Evolutionary conservation across 2,113 vertebrate species (phyloP), one percentile per base, ranked within the genome.

Genomic region (Scophthalmus maximus): DNA sequence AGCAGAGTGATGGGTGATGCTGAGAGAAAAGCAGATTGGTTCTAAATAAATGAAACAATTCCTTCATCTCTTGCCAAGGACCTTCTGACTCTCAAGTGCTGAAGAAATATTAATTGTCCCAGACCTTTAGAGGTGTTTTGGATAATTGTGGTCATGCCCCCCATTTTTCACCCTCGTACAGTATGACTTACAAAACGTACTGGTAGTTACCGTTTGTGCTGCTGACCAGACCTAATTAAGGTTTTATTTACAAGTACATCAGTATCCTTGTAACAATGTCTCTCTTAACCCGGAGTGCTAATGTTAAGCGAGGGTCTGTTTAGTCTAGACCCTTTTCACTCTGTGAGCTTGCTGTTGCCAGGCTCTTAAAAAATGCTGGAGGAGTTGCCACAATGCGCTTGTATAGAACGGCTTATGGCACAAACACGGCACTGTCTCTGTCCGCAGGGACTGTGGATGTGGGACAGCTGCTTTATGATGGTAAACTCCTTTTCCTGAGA

Each of bases 391-490:
- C 87, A 86, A 79, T 86, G 88, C 69, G 76, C 73, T 52, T 76
- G 79, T 82, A 73, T 83, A 88, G 85, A 91, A 87, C 78, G 75
- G 84, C 85, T 82, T 76, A 80, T 80, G 85, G 78, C 84, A 87
- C 87, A 81, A 91, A 89, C 82, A 79, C 74, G 62, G 78, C 76
- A 76, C 83, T 86, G 84, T 88, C 84, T 85, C 58, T 53, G n/a
- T 73, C 73, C 56, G 59, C 79, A 52, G 71, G 75, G 80, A 63
- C 75, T 86, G 79, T 86, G 68, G 78, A 81, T 79, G 83, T 40
- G 69, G 68, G 83, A 82, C 84, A 79, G 82, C 79, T 76, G 86
- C 90, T 91, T 93, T 93, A 88, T 92, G 84, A 93, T 92, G 91
- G 85, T 89, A 93, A 93, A 91, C 79, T 72, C 66, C 40, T 65